Percentiles rank a stretch among this genome's conserved stretches.
Evolutionary conservation across 1,140 invertebrate species (phyloP).

Genomic region (Hypsibius dujardini): DNA sequence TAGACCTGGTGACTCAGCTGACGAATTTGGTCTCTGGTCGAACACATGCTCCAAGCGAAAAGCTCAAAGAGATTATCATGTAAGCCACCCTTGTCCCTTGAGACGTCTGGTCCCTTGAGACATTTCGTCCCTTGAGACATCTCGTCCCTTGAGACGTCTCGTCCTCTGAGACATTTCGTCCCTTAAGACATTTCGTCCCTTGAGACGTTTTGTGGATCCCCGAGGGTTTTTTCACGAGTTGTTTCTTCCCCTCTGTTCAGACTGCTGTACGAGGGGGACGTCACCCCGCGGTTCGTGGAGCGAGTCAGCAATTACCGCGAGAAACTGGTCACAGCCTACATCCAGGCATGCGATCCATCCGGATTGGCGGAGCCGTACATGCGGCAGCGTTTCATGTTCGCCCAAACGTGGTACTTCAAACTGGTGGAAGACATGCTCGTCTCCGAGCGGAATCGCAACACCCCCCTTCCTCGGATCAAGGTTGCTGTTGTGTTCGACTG

Average conservation of each 20-base stretch:
- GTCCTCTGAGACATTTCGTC: neutral
- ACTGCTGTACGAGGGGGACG: neutral
- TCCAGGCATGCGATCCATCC: neutral
- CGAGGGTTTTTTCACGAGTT: too few species aligned
- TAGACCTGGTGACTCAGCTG: neutral
- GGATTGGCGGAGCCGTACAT: neutral
- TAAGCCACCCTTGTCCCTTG: too few species aligned
- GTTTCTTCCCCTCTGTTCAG: too few species aligned
- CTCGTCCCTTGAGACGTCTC: neutral
- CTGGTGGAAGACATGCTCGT: neutral
- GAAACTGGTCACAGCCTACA: conserved; percentile 1
- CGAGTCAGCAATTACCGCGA: neutral
- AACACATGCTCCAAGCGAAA: neutral
- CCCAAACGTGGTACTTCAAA: conserved; percentile 13
- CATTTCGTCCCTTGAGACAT: too few species aligned
- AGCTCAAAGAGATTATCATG: neutral
- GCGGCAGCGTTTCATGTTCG: neutral
- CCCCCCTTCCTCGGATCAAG: too few species aligned
- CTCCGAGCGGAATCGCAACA: neutral
- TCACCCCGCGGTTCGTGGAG: neutral
- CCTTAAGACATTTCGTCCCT: neutral
- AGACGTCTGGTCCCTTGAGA: too few species aligned
- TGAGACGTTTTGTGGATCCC: neutral
- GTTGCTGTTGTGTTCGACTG: too few species aligned
- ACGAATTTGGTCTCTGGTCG: neutral